Percentiles rank a stretch among this genome's conserved stretches.
phyloP scores from a whole-genome alignment of 2,113 vertebrate species.

The Otus sunia region DNA sequence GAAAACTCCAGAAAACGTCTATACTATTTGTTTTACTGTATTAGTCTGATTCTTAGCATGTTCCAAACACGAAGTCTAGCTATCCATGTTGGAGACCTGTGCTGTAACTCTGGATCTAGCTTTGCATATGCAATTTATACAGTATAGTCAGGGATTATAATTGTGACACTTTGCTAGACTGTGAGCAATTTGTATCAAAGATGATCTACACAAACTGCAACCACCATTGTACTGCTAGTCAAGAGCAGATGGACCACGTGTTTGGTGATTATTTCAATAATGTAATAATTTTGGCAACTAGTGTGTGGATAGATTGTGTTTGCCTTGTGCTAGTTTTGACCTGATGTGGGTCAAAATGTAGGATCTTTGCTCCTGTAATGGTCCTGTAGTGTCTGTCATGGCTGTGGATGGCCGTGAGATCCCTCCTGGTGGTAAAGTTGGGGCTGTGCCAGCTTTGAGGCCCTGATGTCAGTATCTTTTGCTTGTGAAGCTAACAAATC shows the following conservation, averaged over 20 bases:
- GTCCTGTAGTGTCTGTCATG: rapidly evolving
- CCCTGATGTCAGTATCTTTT: neutral
- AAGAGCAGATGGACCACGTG: neutral
- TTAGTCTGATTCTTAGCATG: neutral
- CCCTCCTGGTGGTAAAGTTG: neutral
- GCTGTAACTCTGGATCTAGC: neutral
- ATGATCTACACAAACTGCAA: neutral
- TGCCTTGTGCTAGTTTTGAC: neutral
- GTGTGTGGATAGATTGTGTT: neutral
- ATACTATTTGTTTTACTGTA: neutral
- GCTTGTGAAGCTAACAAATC: neutral
- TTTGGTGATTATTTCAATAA: neutral
- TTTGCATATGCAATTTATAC: neutral
- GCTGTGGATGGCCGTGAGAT: neutral
- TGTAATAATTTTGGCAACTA: neutral
- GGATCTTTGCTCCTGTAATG: neutral
- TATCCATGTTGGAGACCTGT: neutral
- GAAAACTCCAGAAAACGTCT: neutral
- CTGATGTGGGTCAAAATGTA: neutral
- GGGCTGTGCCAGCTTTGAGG: neutral
- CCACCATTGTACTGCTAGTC: too few relatives aligned
- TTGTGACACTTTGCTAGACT: neutral
- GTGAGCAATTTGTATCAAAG: neutral
- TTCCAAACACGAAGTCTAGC: neutral
- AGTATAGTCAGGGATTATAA: neutral